Base-by-base conservation (phyloP, 2,113 vertebrate species). In the Otolemur garnettii region DNA sequence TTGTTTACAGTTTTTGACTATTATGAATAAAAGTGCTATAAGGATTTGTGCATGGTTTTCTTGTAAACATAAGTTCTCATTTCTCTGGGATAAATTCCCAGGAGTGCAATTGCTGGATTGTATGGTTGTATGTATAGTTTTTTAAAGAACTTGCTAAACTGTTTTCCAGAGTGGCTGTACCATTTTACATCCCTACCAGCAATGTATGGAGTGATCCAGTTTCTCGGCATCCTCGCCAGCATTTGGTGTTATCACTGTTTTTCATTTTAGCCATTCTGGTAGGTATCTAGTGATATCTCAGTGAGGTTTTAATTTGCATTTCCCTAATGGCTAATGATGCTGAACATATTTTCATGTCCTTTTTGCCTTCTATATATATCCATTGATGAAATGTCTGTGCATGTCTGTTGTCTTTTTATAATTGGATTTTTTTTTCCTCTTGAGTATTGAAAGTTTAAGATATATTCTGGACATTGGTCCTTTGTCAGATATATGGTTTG, bases 191-290 rank as follows among this genome's bases (percentile, higher is more conserved):
- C 45, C 66, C 68, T 94, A 75, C 81, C 93, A 94, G 60, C 88
- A 97, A 13, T 95, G 80, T 95, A 84, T 96, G 85, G 85, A 96
- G 77, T 92, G 85, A 87, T 92, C 91, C 93, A 82, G 38, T 93
- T 96, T 96, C 80, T 95, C 92, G 66, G 79, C 87, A 62, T 96
- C 85, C 75, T 97, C 57, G 60, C 50, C 77, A 96, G 91, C 92
- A 91, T 97, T 96, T 93, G 95, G 71, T 85, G 71, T 95, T 97
- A 87, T 86, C 60, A 96, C 66, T 96, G 68, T 90, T 96, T 95
- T 97, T 97, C 91, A 96, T 96, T 94, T 95, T 96, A 96, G 86
- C 60, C 86, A 81, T 93, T 95, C 96, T 97, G 93, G 71, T 95
- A 92, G 91, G 89, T 97, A 94, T 92, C 80, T 83, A 42, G 85